Percentiles rank a stretch among this genome's conserved stretches.
These are phyloP conservation scores for Malacosoma neustria DNA, from an alignment of 2,888 invertebrate species.

Conservation along the genomic window DNA sequence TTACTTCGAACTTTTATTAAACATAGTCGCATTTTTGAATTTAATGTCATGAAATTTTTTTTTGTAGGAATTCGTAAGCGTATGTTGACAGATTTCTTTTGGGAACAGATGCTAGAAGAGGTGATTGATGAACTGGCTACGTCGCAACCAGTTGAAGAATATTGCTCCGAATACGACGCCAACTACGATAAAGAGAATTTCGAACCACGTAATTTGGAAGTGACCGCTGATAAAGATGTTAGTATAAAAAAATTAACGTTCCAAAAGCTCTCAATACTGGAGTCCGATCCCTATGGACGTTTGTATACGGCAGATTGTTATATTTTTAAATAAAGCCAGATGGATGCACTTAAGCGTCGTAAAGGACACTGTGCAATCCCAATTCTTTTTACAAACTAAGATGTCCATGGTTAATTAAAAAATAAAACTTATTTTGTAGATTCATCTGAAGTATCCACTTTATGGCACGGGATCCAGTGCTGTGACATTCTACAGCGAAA, in stretches of 20 bases:
- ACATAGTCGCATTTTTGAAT: too few relatives aligned
- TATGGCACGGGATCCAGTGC: conserved; percentile 67
- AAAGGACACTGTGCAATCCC: too few relatives aligned
- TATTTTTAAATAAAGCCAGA: too few relatives aligned
- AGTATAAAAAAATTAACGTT: too few relatives aligned
- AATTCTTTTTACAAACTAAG: too few relatives aligned
- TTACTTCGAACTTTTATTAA: too few relatives aligned
- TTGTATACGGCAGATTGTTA: too few relatives aligned
- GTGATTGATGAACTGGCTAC: conserved; percentile 57
- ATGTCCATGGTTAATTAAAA: too few relatives aligned
- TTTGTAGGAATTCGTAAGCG: conserved; percentile 50
- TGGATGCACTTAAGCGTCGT: too few relatives aligned
- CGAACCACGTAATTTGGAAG: conserved; percentile 46
- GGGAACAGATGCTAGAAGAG: conserved; percentile 69
- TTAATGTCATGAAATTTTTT: too few relatives aligned
- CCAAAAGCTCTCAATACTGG: too few relatives aligned
- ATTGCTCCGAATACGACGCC: conserved; percentile 59
- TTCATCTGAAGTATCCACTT: conserved; percentile 60
- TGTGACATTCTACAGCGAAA: conserved; percentile 57
- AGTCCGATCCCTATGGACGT: too few relatives aligned
- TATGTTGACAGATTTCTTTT: conserved; percentile 61
- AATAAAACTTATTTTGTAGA: conserved; percentile 28
- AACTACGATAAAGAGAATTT: conserved; percentile 53
- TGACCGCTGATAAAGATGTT: conserved; percentile 54
- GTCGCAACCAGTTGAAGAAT: conserved; percentile 43